phyloP scores from a whole-genome alignment of 2,113 vertebrate genomes.

The Urocitellus parryii region DNA sequence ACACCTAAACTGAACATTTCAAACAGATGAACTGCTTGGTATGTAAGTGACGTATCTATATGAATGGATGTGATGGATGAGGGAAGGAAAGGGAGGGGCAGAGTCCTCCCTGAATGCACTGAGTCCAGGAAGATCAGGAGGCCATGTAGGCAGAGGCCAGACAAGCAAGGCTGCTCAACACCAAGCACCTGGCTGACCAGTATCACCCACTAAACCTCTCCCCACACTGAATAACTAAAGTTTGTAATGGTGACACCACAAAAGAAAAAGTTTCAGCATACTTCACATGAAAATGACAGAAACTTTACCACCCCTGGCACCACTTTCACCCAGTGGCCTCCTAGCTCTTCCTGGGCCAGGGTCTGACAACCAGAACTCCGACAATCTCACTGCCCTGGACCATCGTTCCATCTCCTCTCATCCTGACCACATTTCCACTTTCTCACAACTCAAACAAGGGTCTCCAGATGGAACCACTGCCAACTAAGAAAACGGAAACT shows the following conservation, averaged over 20 bases:
- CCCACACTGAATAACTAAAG: not conserved
- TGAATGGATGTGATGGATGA: not conserved
- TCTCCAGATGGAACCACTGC: too few species aligned
- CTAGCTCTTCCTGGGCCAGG: not conserved
- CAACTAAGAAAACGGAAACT: not conserved
- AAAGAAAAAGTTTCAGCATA: not conserved
- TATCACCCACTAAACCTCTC: too few species aligned
- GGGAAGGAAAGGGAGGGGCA: not conserved
- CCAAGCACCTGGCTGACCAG: not conserved
- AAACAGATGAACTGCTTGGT: too few species aligned
- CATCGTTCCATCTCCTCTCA: not conserved
- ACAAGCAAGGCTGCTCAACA: not conserved
- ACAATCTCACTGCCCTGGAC: accelerated
- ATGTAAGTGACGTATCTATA: not conserved
- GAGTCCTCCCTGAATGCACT: not conserved
- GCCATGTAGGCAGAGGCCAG: too few species aligned
- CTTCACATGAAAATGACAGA: not conserved
- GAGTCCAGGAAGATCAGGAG: not conserved
- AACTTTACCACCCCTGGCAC: not conserved
- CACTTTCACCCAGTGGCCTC: not conserved
- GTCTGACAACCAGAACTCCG: too few species aligned
- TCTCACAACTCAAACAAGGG: accelerated
- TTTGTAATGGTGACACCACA: accelerated
- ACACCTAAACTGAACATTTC: not conserved
- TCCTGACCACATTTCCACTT: not conserved